Evolutionary conservation across 2,113 vertebrate species (phyloP).

Genomic region (Sebastes fasciatus): DNA sequence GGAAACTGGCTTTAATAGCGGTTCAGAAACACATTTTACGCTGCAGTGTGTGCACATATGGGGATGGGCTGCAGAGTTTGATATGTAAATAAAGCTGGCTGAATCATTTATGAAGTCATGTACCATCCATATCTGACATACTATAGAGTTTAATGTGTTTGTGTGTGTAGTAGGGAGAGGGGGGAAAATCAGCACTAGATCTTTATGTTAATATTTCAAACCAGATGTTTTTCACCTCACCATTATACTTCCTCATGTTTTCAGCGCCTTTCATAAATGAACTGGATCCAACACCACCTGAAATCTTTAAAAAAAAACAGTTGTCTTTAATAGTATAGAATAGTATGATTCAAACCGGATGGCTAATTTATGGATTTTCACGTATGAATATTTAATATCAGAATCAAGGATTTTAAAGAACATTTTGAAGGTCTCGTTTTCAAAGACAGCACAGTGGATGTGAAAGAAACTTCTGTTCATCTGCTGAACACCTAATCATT

Average conservation of each 20-base stretch:
- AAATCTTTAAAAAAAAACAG: not conserved
- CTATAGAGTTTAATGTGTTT: not conserved
- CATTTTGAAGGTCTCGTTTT: not conserved
- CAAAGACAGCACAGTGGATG: not conserved
- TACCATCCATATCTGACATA: constrained; percentile 8
- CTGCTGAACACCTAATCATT: not conserved
- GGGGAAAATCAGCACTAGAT: not conserved
- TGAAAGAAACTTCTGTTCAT: not conserved
- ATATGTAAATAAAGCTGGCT: constrained; percentile 60
- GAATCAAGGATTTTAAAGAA: not conserved
- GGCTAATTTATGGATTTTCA: not conserved
- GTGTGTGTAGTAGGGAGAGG: not conserved
- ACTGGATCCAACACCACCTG: not conserved
- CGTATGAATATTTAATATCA: not conserved
- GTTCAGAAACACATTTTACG: constrained; percentile 3
- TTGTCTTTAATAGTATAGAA: not conserved
- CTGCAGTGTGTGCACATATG: constrained; percentile 16
- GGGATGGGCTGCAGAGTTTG: constrained; percentile 35
- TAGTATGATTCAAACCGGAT: not conserved
- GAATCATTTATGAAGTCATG: constrained; percentile 60
- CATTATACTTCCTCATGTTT: not conserved
- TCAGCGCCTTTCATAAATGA: not conserved
- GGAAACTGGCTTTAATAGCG: constrained; percentile 37
- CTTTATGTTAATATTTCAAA: not conserved
- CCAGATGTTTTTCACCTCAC: not conserved